Evolutionary conservation across 2,113 vertebrate species (phyloP).

Genomic region (Dascyllus trimaculatus): DNA sequence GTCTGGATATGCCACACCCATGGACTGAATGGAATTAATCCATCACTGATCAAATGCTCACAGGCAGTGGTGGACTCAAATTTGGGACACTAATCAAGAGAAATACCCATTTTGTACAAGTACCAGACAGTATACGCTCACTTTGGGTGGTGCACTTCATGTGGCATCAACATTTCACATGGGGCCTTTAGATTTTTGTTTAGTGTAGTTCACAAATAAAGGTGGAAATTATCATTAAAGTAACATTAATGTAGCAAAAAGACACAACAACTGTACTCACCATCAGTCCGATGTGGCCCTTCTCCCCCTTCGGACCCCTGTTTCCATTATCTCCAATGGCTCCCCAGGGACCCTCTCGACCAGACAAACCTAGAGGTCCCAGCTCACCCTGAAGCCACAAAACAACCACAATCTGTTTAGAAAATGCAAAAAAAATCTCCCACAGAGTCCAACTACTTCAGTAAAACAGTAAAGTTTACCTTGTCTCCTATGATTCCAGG

Average conservation of each 20-base stretch:
- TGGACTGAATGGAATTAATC: too few relatives aligned
- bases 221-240: too few relatives aligned
- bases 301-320: constrained; percentile 86
- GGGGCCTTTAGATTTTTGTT: too few relatives aligned
- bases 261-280: constrained; percentile 70
- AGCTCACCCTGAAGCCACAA: constrained; percentile 79
- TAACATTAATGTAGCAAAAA: background rate
- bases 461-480: constrained; percentile 69
- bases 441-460: background rate
- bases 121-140: too few relatives aligned
- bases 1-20: too few relatives aligned
- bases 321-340: constrained; percentile 78
- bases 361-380: constrained; percentile 84
- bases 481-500: constrained; percentile 83
- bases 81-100: too few relatives aligned
- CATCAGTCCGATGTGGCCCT: constrained; percentile 85
- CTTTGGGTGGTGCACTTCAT: too few relatives aligned
- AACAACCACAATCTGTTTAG: constrained; percentile 24
- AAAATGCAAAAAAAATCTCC: background rate
- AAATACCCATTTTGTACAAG: too few relatives aligned
- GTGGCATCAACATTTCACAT: too few relatives aligned
- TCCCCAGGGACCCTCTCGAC: constrained; percentile 85
- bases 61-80: too few relatives aligned
- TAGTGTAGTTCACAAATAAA: too few relatives aligned
- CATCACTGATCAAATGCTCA: too few relatives aligned